phyloP scores from a whole-genome alignment of 2,113 vertebrate species.

The Dipodomys stephensi region DNA sequence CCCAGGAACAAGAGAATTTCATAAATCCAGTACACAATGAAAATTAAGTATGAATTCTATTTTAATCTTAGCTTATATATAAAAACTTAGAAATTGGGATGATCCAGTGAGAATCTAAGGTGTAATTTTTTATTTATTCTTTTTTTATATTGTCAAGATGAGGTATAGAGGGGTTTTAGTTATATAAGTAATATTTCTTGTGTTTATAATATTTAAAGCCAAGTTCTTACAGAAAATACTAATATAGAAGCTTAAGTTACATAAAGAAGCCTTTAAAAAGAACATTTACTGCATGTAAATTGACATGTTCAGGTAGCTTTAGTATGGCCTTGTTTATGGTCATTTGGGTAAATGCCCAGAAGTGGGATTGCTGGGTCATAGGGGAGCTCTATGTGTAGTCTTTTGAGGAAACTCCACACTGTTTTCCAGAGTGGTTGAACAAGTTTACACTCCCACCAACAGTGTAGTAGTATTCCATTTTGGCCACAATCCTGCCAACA shows the following conservation, averaged over 20 bases:
- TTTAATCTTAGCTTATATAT: neutral
- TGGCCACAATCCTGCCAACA: too few relatives aligned
- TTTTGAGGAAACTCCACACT: too few relatives aligned
- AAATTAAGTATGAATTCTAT: neutral
- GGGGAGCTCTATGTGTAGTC: too few relatives aligned
- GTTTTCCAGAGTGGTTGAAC: too few relatives aligned
- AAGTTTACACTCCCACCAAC: too few relatives aligned
- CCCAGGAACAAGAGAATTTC: neutral
- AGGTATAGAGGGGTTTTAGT: too few relatives aligned
- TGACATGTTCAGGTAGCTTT: neutral
- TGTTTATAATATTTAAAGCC: conserved; percentile 6
- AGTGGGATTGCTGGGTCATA: too few relatives aligned
- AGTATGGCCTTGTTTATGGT: too few relatives aligned
- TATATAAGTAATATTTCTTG: too few relatives aligned
- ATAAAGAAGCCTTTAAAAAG: conserved; percentile 26
- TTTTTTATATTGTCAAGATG: too few relatives aligned
- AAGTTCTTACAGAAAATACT: neutral
- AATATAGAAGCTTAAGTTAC: conserved; percentile 2
- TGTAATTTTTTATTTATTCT: neutral
- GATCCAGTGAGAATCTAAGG: neutral
- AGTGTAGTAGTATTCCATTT: too few relatives aligned
- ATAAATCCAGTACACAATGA: neutral
- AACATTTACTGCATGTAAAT: neutral
- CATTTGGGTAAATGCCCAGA: too few relatives aligned
- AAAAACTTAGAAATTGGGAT: neutral